Percentiles rank a stretch among this genome's conserved stretches.
These are phyloP conservation scores for Ariolimax columbianus DNA, from an alignment of 2,888 invertebrate species.

Conservation along the genomic window DNA sequence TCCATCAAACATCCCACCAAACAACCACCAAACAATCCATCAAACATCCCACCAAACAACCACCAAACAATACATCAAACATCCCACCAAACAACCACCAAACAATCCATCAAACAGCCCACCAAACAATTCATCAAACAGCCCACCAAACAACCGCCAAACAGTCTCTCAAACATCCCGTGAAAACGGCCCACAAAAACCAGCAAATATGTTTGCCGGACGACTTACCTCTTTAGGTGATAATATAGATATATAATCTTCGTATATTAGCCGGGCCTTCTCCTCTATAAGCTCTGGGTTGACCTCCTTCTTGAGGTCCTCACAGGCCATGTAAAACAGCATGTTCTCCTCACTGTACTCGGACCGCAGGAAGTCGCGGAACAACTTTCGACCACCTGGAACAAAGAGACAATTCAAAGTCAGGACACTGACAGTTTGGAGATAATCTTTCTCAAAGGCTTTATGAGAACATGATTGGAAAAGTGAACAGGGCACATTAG, in stretches of 20 bases:
- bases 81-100: no score
- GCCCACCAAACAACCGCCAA: not conserved
- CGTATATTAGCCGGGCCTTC: slow-evolving; percentile 98
- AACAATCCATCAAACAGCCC: no score
- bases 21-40: no score
- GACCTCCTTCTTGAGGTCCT: slow-evolving; percentile 95
- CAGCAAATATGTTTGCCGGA: not conserved
- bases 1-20: no score
- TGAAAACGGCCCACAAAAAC: no score
- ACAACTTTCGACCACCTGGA: slow-evolving; percentile 92
- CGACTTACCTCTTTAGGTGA: slow-evolving; percentile 94
- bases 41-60: no score
- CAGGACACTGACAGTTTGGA: no score
- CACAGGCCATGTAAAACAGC: slow-evolving; percentile 98
- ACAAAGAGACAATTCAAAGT: not conserved
- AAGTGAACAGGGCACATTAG: no score
- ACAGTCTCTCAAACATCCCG: not conserved
- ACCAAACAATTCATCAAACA: no score
- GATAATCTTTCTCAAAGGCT: no score
- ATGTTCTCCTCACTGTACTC: slow-evolving; percentile 99
- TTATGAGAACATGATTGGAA: no score
- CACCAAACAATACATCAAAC: no score
- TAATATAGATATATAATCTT: slow-evolving; percentile 99
- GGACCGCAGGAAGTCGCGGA: slow-evolving; percentile 96
- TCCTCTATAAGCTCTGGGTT: slow-evolving; percentile 96